phyloP scores from a whole-genome alignment of 2,888 invertebrate genomes.

The Lasioglossum leucozonium region DNA sequence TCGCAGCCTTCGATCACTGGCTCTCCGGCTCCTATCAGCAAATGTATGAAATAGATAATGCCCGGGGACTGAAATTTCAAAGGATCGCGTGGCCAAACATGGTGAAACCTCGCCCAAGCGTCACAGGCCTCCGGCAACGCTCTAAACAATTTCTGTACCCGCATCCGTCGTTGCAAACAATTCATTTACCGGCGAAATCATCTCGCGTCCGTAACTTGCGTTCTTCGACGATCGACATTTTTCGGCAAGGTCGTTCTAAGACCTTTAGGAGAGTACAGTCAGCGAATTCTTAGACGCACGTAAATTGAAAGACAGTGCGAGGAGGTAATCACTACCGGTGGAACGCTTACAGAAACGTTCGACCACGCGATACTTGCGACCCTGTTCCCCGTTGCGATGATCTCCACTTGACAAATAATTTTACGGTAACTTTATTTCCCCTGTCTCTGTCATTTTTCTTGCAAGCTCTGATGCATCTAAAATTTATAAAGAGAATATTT shows the following conservation, averaged over 20 bases:
- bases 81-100: background rate
- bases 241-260: background rate
- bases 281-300: background rate
- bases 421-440: background rate
- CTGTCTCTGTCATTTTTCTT: no score
- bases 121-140: no score
- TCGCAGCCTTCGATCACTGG: slow-evolving; percentile 27
- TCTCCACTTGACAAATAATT: background rate
- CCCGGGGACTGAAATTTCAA: background rate
- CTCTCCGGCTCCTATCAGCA: slow-evolving; percentile 14
- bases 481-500: background rate
- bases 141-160: background rate
- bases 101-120: background rate
- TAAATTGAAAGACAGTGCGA: slow-evolving; percentile 44
- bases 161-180: no score
- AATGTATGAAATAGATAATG: background rate
- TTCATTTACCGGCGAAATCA: background rate
- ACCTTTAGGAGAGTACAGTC: background rate
- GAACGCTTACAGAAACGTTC: slow-evolving; percentile 6
- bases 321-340: background rate
- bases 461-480: no score
- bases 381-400: background rate
- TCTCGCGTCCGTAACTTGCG: no score
- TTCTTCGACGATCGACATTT: background rate
- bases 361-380: background rate